phyloP scores from a whole-genome alignment of 2,797 vertebrate species.

The Acropternis orthonyx region DNA sequence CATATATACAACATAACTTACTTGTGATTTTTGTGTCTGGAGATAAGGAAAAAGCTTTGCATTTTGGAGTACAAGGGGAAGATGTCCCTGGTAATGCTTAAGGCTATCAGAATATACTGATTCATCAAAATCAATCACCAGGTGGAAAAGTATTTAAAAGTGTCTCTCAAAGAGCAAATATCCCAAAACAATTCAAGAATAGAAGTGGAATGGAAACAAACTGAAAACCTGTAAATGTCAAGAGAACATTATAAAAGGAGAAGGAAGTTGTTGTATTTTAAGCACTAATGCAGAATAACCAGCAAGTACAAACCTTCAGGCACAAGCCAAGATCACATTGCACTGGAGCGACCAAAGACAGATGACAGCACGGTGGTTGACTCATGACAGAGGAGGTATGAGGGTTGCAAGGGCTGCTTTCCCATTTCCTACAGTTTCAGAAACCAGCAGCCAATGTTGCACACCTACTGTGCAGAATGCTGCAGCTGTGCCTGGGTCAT shows the following conservation, averaged over 20 bases:
- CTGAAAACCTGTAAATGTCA: neutral
- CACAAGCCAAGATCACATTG: neutral
- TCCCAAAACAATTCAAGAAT: neutral
- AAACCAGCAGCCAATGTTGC: neutral
- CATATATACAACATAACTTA: neutral
- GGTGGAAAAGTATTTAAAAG: neutral
- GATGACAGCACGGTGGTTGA: neutral
- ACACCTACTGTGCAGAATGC: neutral
- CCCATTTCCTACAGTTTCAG: neutral
- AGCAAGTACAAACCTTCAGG: neutral
- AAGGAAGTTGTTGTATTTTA: neutral
- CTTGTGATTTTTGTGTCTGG: neutral
- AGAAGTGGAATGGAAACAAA: neutral
- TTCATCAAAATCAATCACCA: neutral
- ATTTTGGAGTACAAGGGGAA: neutral
- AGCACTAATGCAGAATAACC: neutral
- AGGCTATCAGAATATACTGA: neutral
- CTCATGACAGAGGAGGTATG: neutral
- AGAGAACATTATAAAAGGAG: neutral
- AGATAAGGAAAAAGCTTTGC: neutral
- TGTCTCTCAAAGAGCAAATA: neutral
- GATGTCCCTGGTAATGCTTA: neutral
- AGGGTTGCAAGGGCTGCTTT: neutral
- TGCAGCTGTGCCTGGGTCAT: neutral
- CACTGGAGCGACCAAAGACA: neutral